Evolutionary conservation across 2,113 vertebrate species (phyloP), one percentile per base, ranked within the genome.

Genomic region (Hypocryptadius cinnamomeus): DNA sequence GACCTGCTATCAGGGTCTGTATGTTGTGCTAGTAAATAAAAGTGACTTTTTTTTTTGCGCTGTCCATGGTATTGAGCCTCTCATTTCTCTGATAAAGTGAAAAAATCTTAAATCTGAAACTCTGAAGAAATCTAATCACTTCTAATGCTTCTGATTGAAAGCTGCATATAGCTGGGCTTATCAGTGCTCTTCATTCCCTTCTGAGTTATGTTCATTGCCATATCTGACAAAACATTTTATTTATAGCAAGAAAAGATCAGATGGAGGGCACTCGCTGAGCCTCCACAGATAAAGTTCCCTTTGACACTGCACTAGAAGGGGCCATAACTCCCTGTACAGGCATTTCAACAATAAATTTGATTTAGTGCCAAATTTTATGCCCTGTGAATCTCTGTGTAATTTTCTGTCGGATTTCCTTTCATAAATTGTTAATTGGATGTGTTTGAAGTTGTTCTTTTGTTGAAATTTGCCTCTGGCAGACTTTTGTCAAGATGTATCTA

Each of bases 381-480:
- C 79, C 85, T 83, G 56, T 78, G 80, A 96, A 90, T 74, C 73
- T 90, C 92, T 51, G 20, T 48, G 64, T 63, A 89, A 95, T 93
- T 87, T 96, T 92, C 60, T 73, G 63, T 83, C 27, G 15, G 76
- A 70, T 89, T 96, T 94, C 89, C 72, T 94, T 86, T 91, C 85
- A 96, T 84, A 90, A 92, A 94, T 94, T 88, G 82, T 94, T 95
- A 95, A 94, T 94, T 91, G 82, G 68, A 86, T 88, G 48, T 53
- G 79, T 94, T 90, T 96, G 96, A 96, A 91, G 79, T 91, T 70
- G 39, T 72, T 94, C 91, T 92, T 92, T 90, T 86, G 89, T 87
- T 80, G 91, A 78, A 92, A 80, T 94, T 94, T 87, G 89, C 96
- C 94, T 50, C 56, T 88, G 64, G 94, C 90, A 78, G 76, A 66